Base-by-base conservation (phyloP, 2,113 vertebrate genomes). In the Megaleporinus macrocephalus region DNA sequence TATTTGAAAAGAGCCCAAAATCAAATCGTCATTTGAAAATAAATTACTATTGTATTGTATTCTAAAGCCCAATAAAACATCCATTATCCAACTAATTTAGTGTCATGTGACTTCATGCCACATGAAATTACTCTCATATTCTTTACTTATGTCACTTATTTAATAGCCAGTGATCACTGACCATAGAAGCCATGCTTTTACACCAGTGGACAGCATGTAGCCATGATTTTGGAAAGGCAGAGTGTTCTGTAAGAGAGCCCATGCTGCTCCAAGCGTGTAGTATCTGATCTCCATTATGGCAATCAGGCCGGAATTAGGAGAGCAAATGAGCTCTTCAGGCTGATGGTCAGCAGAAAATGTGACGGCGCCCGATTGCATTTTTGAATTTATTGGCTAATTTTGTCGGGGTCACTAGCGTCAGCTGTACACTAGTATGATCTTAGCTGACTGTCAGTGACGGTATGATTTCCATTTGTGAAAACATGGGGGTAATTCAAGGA, bases 381-480 rank as follows among this genome's bases (percentile, higher is more conserved):
- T 94, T 93, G 88, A 94, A 93, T 96, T 95, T 94, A 92, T 89
- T 90, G 94, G 92, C 85, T 87, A 86, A 87, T 92, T 91, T 92
- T 82, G 89, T 92, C 92, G 84, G 93, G 93, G 3, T 65, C 73
- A 84, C 85, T 91, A 86, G 85, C 76, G 89, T 87, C 83, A 81
- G 61, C 69, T 29, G 53, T 78, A 89, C 79, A 83, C 90, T 90
- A 88, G 91, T 87, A 83, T 91, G 89, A 94, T 94, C 53, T 95
- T 93, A 47, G 33, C 93, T 91, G 92, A 92, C 94, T 94, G 93
- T 95, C 95, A 95, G 91, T 92, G 93, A 92, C 89, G 89, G 85
- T 85, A 88, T 92, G 92, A 95, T 95, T 95, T 93, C 94, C 94
- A 95, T 95, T 95, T 95, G 66, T 93, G 91, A 92, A 92, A 95